Evolutionary conservation across 2,888 invertebrate genomes (phyloP), one percentile per base, ranked within the genome.

Genomic region (Omphaloscelis lunosa): DNA sequence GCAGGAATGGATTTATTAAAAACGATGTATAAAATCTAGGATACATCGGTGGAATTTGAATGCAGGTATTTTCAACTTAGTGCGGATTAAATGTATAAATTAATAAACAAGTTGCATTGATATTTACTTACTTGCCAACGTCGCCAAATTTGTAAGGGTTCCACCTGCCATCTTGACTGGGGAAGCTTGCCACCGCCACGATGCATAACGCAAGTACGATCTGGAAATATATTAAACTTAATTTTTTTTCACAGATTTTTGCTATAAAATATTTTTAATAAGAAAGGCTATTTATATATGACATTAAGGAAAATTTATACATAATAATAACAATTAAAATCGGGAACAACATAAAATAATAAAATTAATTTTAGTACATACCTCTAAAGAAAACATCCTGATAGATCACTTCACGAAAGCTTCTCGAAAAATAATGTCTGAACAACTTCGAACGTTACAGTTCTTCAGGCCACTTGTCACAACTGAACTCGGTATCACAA

Each of bases 121-220:
- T 91, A 94, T 94, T 94, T 93, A 95, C 96, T 95, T 93, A 96
- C 96, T 95, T 96, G 94, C 96, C 96, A 86, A 80, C 67, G 66
- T 92, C 93, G 77, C 96, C 96, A 86, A 92, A 95, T 91, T 92
- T 93, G 89, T 94, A 93, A 48, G 96, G 94, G 90, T 94, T 86
- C 96, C 96, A 96, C 86, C 80, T 92, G 83, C 96, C 96, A 76
- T 95, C 95, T 86, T 95, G 92, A 53, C 90, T 87, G 11, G 96
- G 94, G 20, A 92, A 91, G 39, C 92, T 93, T 58, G 91, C 89
- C 17, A 91, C 93, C 61, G 93, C 94, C 9, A 93, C 93, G 69
- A 92, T 91, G 93, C 95, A 95, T 72, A 95, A 82, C 27, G 94
- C 94, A 82, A 96, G 80, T 79, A 93, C 86, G 82, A 92, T 93